Percentiles rank a stretch among this genome's conserved stretches.
These are phyloP conservation scores for Phylloscopus trochiloides DNA, from an alignment of 2,113 vertebrate species.

Conservation along the genomic window DNA sequence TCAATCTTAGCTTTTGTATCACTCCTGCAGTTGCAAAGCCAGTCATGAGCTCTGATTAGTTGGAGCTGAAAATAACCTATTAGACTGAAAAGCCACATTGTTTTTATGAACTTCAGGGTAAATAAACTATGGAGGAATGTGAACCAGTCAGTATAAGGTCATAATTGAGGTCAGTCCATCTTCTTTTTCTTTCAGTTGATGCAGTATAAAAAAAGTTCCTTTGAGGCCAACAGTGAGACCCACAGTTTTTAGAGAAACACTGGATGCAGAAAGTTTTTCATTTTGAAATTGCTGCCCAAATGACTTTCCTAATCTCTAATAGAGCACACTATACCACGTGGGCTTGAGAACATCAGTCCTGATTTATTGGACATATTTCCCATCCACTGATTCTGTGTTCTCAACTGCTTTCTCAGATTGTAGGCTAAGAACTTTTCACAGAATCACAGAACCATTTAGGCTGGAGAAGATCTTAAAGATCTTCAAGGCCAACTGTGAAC, in stretches of 20 bases:
- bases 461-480: background rate
- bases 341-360: background rate
- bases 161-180: background rate
- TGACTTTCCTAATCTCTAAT: background rate
- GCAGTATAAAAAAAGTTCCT: background rate
- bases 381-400: background rate
- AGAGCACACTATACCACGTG: fast-evolving
- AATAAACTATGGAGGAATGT: slow-evolving; percentile 3
- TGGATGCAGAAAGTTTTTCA: background rate
- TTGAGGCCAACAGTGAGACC: background rate
- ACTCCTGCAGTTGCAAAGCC: background rate
- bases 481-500: background rate
- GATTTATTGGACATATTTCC: background rate
- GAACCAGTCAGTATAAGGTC: background rate
- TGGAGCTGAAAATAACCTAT: background rate
- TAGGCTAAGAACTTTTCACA: background rate
- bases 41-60: background rate
- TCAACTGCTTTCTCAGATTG: background rate
- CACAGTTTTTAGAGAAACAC: background rate
- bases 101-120: slow-evolving; percentile 15
- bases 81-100: background rate
- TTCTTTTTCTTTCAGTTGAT: background rate
- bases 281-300: background rate
- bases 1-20: background rate
- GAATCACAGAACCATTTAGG: background rate